phyloP scores from a whole-genome alignment of 2,888 invertebrate species.

The Homarus gammarus region DNA sequence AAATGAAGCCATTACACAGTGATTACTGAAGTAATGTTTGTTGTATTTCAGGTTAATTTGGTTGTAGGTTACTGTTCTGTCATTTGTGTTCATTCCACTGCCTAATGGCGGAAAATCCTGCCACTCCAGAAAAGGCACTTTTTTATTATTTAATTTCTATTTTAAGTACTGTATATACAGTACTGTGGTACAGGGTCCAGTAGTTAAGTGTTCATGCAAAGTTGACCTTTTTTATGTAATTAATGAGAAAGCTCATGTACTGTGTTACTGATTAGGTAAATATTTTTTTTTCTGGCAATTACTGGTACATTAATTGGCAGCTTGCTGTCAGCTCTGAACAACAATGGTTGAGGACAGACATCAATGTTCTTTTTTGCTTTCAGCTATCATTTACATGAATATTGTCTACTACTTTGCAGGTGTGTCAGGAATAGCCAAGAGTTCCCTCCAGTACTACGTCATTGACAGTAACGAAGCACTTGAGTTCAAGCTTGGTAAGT shows the following conservation, averaged over 20 bases:
- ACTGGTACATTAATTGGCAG: too few relatives aligned
- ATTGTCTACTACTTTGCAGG: slow-evolving; percentile 33
- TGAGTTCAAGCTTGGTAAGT: slow-evolving; percentile 81
- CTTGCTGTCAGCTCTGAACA: background rate
- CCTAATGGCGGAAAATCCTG: too few relatives aligned
- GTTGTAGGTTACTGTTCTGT: too few relatives aligned
- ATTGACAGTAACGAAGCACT: slow-evolving; percentile 83
- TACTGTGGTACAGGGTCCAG: too few relatives aligned
- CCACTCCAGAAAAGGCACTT: too few relatives aligned
- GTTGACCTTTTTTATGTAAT: background rate
- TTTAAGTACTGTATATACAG: too few relatives aligned
- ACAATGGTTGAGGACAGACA: background rate
- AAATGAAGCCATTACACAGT: too few relatives aligned
- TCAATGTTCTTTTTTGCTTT: background rate
- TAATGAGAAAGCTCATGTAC: background rate
- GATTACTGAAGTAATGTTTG: too few relatives aligned
- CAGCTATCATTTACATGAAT: background rate
- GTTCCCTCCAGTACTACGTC: slow-evolving; percentile 79
- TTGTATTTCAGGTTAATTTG: too few relatives aligned
- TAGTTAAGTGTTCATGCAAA: background rate
- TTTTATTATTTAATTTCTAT: too few relatives aligned
- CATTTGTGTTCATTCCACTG: too few relatives aligned
- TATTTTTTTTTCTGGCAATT: background rate
- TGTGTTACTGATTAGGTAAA: background rate
- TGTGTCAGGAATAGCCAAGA: slow-evolving; percentile 69